These are phyloP conservation scores for Agrilus cyanescens DNA, from an alignment of 2,888 invertebrate genomes.

Conservation along the genomic window DNA sequence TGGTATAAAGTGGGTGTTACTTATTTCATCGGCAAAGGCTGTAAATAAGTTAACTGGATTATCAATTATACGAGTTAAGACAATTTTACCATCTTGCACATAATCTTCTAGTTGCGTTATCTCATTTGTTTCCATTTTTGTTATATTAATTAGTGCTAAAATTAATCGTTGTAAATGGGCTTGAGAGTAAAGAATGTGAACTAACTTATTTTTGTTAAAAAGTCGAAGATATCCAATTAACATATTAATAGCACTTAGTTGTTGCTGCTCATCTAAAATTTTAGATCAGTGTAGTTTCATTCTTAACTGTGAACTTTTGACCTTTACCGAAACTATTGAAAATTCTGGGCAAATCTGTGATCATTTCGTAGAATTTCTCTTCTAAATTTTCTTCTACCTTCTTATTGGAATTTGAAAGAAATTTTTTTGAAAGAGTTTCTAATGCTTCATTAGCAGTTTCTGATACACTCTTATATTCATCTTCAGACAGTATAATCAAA, in stretches of 20 bases:
- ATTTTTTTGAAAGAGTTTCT: slow-evolving; percentile 34
- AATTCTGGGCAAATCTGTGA: slow-evolving; percentile 53
- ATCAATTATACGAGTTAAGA: no score
- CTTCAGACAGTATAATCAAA: slow-evolving; percentile 55
- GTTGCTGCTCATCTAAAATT: slow-evolving; percentile 45
- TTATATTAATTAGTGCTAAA: slow-evolving; percentile 41
- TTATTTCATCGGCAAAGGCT: slow-evolving; percentile 20
- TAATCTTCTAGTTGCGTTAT: slow-evolving; percentile 43
- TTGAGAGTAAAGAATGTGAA: slow-evolving; percentile 41
- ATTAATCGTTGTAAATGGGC: slow-evolving; percentile 46
- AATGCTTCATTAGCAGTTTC: slow-evolving; percentile 30
- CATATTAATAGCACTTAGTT: slow-evolving; percentile 49
- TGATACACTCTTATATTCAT: slow-evolving; percentile 45
- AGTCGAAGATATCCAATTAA: slow-evolving; percentile 54
- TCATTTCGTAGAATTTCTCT: slow-evolving; percentile 46
- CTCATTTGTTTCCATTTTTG: slow-evolving; percentile 38
- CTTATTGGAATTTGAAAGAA: slow-evolving; percentile 30
- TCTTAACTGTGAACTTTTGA: not conserved
- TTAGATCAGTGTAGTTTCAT: slow-evolving; percentile 1
- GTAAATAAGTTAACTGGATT: not conserved
- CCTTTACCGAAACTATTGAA: slow-evolving; percentile 47
- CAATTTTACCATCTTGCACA: slow-evolving; percentile 29
- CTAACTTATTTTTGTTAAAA: slow-evolving; percentile 44
- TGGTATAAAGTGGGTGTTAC: slow-evolving; percentile 17
- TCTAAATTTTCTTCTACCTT: slow-evolving; percentile 43